Base-by-base conservation (phyloP, 2,888 invertebrate species). In the Acanthococcus lagerstroemiae region DNA sequence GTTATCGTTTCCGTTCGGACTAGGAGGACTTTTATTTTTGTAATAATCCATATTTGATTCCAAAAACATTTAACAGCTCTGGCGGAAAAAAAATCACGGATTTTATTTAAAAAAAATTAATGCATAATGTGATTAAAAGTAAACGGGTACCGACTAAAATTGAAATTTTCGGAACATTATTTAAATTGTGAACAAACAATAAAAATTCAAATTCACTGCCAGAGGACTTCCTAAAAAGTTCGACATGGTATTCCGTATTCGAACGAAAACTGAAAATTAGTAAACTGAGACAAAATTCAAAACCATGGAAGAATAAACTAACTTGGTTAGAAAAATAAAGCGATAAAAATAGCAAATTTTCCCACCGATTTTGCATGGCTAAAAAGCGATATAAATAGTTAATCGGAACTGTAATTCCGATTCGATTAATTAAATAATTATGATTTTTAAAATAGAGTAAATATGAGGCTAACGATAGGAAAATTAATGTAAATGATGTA, bases 11-110 rank as follows among this genome's bases (percentile, higher is more conserved):
- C 52, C 63, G 52, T 50, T 63, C 44, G 54, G 52, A 50, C 63
- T 63, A 24, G 54, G 46, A 58, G 58, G 63, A 44, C 54, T 63
- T 63, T 63, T 63, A 54, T 63, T 63, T 44, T 63, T 63, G 44
- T 44, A 63, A 54, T 54, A 63, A 54, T 63, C 63, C 63, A 63
- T 63, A 63, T 54, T 63, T 52, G 63, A 63, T 9, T 63, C 63
- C 54, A 63, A 44, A 54, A 63, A 63, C 63, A 63, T 63, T 25
- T 15, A 61, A 61, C 24, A 19, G 3, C 19, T 4, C 52, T 4
- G 24, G 3, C 15, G 3, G 24, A 52, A 22, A 7, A 45, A 5
- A 45, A 45, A 45, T 45, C 19, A 45, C 46, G 5, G 15, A 45
- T 19, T 45, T 17, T 45, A 45, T 19, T 5, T 45, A 45, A 7